Percentiles rank a stretch among this genome's conserved stretches.
Conservation (phyloP, 2,113 vertebrate genomes). For the Cyanoliseus patagonus region DNA sequence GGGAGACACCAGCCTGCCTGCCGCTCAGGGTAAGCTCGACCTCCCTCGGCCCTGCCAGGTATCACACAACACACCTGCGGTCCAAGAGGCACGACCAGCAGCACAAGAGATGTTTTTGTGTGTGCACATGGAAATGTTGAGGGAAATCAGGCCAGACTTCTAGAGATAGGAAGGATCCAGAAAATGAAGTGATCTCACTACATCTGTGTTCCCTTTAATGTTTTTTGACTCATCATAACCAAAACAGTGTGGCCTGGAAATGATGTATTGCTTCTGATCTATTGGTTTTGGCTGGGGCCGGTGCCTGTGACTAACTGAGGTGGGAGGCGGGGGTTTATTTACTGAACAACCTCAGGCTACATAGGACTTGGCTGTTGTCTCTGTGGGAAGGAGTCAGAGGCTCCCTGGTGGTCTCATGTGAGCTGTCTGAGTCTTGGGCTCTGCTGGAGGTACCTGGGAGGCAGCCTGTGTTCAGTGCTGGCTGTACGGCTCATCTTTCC, state of each 20-base stretch:
- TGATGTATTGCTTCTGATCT: conserved; percentile 20
- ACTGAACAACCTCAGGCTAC: background rate
- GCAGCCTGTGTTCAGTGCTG: rapidly evolving
- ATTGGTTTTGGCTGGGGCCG: conserved; percentile 22
- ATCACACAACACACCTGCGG: rapidly evolving
- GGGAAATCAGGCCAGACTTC: background rate
- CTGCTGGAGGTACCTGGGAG: background rate
- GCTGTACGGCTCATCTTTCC: rapidly evolving
- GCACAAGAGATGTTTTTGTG: background rate
- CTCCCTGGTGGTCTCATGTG: background rate
- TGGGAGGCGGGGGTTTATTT: conserved; percentile 38
- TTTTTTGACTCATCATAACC: conserved; percentile 30
- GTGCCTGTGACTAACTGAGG: background rate
- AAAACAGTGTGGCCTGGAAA: background rate
- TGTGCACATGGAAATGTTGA: background rate
- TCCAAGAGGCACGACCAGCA: rapidly evolving
- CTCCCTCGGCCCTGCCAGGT: background rate
- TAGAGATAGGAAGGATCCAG: conserved; percentile 28
- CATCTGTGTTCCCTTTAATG: conserved; percentile 8
- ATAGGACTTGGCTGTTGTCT: background rate
- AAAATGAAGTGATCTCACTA: conserved; percentile 34
- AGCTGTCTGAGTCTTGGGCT: background rate
- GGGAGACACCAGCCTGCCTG: background rate
- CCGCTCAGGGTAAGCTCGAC: background rate
- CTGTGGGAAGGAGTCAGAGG: background rate